Evolutionary conservation across 2,113 vertebrate species (phyloP).

Genomic region (Psilopogon haemacephalus): DNA sequence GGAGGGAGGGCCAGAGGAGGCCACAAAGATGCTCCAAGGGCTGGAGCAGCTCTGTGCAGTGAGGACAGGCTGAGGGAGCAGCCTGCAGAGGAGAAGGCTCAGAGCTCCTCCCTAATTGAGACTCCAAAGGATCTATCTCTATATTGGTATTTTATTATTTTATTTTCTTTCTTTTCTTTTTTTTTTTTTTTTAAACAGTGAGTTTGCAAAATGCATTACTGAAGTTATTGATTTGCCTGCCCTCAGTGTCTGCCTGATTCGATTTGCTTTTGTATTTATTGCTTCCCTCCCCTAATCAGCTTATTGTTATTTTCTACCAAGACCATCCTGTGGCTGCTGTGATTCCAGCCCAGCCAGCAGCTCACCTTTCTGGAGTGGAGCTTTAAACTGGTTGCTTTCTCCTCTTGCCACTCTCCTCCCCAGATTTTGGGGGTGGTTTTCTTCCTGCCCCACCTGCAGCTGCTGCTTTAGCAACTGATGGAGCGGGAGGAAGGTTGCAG

Average conservation of each 20-base stretch:
- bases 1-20: no score
- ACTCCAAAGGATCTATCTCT: background rate
- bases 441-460: no score
- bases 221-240: conserved; percentile 19
- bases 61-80: no score
- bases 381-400: background rate
- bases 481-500: no score
- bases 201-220: conserved; percentile 7
- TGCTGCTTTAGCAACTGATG: no score
- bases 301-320: background rate
- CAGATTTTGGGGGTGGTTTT: no score
- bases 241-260: background rate
- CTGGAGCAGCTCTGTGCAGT: no score
- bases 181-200: background rate
- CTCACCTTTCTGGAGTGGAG: background rate
- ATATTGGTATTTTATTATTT: no score
- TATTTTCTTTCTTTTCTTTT: no score
- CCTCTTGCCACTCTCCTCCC: no score
- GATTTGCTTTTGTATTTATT: conserved; percentile 17
- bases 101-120: background rate
- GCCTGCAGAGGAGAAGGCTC: background rate
- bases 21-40: no score
- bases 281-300: conserved; percentile 37
- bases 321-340: no score
- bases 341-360: background rate